These are phyloP conservation scores for Phrynocephalus versicolor DNA, from an alignment of 2,113 vertebrate genomes.

Conservation along the genomic window DNA sequence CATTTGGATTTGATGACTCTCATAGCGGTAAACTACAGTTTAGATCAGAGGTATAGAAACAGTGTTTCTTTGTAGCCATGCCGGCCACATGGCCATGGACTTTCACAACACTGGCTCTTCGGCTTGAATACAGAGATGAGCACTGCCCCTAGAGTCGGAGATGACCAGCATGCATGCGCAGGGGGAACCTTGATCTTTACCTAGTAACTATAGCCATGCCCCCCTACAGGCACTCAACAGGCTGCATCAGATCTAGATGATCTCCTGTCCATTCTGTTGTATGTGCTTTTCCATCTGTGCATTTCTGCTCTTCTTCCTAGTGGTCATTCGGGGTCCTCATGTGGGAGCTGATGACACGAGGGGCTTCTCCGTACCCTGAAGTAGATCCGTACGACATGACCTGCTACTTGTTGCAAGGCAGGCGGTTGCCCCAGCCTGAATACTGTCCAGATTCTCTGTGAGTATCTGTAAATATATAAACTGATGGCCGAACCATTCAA, in stretches of 20 bases:
- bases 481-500: not conserved
- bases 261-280: not conserved
- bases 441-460: conserved; percentile 90
- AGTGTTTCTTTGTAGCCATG: too few species aligned
- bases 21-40: too few species aligned
- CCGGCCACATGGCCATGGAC: too few species aligned
- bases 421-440: conserved; percentile 90
- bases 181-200: too few species aligned
- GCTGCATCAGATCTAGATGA: not conserved
- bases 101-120: too few species aligned
- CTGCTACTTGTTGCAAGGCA: conserved; percentile 84
- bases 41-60: too few species aligned
- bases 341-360: conserved; percentile 97
- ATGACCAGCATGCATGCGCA: too few species aligned
- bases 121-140: too few species aligned
- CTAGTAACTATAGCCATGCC: too few species aligned
- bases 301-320: conserved; percentile 65
- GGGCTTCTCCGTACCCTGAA: conserved; percentile 89
- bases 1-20: too few species aligned
- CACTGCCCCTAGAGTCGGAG: too few species aligned
- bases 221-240: too few species aligned
- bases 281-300: not conserved
- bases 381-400: conserved; percentile 94
- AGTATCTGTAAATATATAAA: conserved; percentile 67
- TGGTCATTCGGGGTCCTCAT: conserved; percentile 96